phyloP scores from a whole-genome alignment of 2,888 invertebrate species.

The Melanostoma mellinum region DNA sequence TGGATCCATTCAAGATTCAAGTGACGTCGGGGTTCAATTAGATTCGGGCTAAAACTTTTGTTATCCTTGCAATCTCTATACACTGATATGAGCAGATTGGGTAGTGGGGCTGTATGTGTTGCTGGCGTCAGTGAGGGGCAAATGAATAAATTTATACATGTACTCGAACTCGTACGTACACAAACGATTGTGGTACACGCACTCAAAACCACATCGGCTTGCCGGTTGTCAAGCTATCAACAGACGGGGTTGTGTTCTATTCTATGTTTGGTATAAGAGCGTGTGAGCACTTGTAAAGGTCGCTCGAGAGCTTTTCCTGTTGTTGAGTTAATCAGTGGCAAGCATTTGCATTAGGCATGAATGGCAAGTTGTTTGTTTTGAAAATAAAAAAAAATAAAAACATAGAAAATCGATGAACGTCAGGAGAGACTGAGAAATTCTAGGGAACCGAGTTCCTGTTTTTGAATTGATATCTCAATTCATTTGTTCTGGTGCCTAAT shows the following conservation, averaged over 20 bases:
- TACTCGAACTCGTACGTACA: too few species aligned
- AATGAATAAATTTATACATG: slow-evolving; percentile 53
- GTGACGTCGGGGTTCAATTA: slow-evolving; percentile 50
- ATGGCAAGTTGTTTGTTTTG: slow-evolving; percentile 64
- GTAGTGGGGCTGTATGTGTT: background rate
- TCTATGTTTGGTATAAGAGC: slow-evolving; percentile 9
- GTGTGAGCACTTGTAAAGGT: slow-evolving; percentile 51
- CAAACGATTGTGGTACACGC: slow-evolving; percentile 54
- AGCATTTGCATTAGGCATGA: slow-evolving; percentile 67
- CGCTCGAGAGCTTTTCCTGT: slow-evolving; percentile 50
- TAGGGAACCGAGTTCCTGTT: slow-evolving; percentile 12
- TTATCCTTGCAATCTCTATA: slow-evolving; percentile 43
- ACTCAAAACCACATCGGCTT: slow-evolving; percentile 43
- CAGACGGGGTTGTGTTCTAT: slow-evolving; percentile 14
- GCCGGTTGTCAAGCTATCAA: background rate
- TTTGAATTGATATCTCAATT: slow-evolving; percentile 59
- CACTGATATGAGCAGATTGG: background rate
- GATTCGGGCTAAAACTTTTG: slow-evolving; percentile 61
- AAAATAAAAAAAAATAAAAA: slow-evolving; percentile 64
- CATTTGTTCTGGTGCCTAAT: slow-evolving; percentile 14
- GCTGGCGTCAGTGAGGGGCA: background rate
- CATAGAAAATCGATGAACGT: slow-evolving; percentile 56
- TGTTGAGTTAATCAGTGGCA: slow-evolving; percentile 71
- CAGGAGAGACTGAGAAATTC: background rate
- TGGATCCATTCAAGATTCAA: slow-evolving; percentile 40